A percentile compares a stretch with the other conserved stretches of the same genome.
phyloP scores from a whole-genome alignment of 35 echinoderm and acorn worm species.

The Patiria miniata region DNA sequence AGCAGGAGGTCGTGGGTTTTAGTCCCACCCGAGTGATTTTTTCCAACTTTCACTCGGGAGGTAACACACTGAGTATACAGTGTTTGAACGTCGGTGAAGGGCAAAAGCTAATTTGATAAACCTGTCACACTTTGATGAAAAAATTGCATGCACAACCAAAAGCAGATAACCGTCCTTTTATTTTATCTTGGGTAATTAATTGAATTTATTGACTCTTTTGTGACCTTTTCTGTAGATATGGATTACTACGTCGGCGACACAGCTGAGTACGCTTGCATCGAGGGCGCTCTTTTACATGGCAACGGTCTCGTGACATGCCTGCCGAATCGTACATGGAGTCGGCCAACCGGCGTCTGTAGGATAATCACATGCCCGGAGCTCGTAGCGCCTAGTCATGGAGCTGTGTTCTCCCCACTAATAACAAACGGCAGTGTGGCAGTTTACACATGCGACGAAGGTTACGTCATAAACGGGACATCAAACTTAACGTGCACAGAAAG shows the following conservation, averaged over 20 bases:
- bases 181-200: too few species aligned
- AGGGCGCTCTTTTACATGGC: slow-evolving; percentile 13
- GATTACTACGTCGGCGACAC: slow-evolving; percentile 16
- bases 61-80: too few species aligned
- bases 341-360: neutral
- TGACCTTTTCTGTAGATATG: neutral
- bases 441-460: slow-evolving; percentile 44
- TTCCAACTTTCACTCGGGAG: too few species aligned
- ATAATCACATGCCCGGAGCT: slow-evolving; percentile 10
- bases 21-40: too few species aligned
- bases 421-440: neutral
- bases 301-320: slow-evolving; percentile 15
- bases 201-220: too few species aligned
- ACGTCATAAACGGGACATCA: neutral
- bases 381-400: slow-evolving; percentile 3
- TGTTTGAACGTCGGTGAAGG: too few species aligned
- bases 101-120: too few species aligned
- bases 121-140: too few species aligned
- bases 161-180: too few species aligned
- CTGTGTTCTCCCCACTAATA: neutral
- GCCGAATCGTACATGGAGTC: slow-evolving; percentile 37
- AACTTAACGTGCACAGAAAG: slow-evolving; percentile 21
- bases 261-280: neutral
- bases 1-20: too few species aligned
- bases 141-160: too few species aligned